A percentile compares a stretch with the other conserved stretches of the same genome.
These are phyloP conservation scores for Peromyscus maniculatus DNA, from an alignment of 2,113 vertebrate species.

Conservation along the genomic window DNA sequence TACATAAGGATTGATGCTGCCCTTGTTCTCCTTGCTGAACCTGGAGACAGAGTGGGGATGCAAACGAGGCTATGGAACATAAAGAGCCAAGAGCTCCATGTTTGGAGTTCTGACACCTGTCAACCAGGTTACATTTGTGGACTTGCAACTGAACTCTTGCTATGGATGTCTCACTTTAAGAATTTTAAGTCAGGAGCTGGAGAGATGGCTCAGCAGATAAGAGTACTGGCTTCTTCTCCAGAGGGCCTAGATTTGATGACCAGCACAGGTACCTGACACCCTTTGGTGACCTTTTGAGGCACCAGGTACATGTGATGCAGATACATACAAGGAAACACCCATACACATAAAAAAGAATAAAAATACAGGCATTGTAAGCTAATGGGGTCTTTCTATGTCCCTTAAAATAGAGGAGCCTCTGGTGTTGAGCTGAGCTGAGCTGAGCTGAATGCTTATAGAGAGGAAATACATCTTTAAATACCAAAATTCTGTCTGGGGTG, in stretches of 20 bases:
- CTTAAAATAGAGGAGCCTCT: too few species aligned
- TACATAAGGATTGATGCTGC: constrained; percentile 82
- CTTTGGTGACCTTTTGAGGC: neutral
- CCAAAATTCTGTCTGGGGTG: too few species aligned
- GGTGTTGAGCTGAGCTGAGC: neutral
- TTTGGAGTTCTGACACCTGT: neutral
- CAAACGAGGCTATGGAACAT: neutral
- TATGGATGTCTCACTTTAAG: neutral
- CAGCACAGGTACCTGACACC: neutral
- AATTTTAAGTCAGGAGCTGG: neutral
- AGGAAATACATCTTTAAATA: too few species aligned
- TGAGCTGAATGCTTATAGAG: too few species aligned
- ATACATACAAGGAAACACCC: neutral
- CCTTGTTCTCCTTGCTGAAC: constrained; percentile 86
- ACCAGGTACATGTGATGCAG: neutral
- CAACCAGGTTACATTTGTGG: neutral
- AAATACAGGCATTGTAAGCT: neutral
- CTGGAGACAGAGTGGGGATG: constrained; percentile 73
- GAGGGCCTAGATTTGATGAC: neutral
- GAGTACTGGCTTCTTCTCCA: neutral
- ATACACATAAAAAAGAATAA: neutral
- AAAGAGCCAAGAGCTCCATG: neutral
- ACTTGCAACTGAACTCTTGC: neutral
- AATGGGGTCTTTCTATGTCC: neutral
- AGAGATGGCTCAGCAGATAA: too few species aligned